phyloP scores from a whole-genome alignment of 2,888 invertebrate genomes.

The Rotaria socialis region DNA sequence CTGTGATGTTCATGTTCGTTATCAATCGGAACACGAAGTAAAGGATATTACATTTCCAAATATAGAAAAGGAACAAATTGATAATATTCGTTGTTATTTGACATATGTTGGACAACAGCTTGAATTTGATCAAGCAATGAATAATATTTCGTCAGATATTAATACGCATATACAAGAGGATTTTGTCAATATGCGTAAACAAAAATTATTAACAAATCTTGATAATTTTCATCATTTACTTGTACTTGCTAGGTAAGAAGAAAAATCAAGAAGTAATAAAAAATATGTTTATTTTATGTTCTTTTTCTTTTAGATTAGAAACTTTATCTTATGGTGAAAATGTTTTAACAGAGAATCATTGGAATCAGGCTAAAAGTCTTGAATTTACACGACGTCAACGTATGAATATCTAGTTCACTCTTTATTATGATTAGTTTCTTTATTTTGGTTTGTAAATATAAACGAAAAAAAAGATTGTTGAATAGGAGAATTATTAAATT shows the following conservation, averaged over 20 bases:
- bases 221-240: constrained; percentile 7
- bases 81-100: background rate
- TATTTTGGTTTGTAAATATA: background rate
- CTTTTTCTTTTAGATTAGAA: background rate
- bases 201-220: background rate
- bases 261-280: too few species aligned
- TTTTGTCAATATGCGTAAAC: constrained; percentile 21
- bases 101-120: background rate
- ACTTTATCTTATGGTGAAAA: background rate
- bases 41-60: background rate
- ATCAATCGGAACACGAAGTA: background rate
- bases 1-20: background rate
- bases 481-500: background rate
- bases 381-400: constrained; percentile 17
- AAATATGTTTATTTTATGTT: too few species aligned
- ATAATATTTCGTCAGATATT: background rate
- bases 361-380: background rate
- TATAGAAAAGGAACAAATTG: background rate
- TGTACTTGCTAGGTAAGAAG: background rate
- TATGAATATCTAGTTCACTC: background rate
- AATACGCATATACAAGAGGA: background rate
- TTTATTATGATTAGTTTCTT: background rate
- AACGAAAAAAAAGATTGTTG: background rate
- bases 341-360: background rate
- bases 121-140: background rate